phyloP scores from a whole-genome alignment of 2,797 vertebrate genomes.

The Trachurus trachurus region DNA sequence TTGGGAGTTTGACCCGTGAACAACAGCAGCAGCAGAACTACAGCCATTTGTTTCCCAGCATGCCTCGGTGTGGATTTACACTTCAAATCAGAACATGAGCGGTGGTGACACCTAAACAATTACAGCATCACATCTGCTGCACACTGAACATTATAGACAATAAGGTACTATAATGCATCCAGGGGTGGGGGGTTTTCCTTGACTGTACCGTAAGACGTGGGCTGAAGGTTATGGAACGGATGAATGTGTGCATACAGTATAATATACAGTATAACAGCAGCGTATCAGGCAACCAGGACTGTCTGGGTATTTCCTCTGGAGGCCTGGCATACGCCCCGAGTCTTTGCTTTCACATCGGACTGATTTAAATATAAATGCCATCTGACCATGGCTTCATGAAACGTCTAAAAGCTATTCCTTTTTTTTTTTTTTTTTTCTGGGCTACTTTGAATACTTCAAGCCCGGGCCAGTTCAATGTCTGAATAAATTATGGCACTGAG shows the following conservation, averaged over 20 bases:
- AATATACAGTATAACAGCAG: constrained; percentile 8
- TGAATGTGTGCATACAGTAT: constrained; percentile 29
- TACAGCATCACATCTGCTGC: constrained; percentile 5
- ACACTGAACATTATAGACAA: constrained; percentile 1
- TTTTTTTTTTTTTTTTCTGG: constrained; percentile 53
- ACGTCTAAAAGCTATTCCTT: constrained; percentile 65
- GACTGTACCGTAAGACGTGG: not conserved
- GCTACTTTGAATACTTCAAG: constrained; percentile 75
- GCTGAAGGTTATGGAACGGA: constrained; percentile 41
- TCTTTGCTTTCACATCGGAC: constrained; percentile 62
- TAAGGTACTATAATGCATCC: not conserved
- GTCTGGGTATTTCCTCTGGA: constrained; percentile 47
- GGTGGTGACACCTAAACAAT: not conserved
- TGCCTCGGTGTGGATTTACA: not conserved
- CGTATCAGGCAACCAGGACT: constrained; percentile 18
- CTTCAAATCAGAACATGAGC: constrained; percentile 7
- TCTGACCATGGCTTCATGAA: constrained; percentile 62
- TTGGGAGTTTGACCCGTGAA: not conserved
- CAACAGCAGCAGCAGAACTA: not conserved
- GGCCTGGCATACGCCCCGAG: constrained; percentile 27
- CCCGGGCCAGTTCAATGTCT: constrained; percentile 69
- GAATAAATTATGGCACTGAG: constrained; percentile 81
- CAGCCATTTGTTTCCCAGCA: not conserved
- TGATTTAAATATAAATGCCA: constrained; percentile 79
- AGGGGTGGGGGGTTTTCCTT: not conserved